Percentiles rank a stretch among this genome's conserved stretches.
phyloP scores from a whole-genome alignment of 1,140 invertebrate genomes.

The Drosophila teissieri region DNA sequence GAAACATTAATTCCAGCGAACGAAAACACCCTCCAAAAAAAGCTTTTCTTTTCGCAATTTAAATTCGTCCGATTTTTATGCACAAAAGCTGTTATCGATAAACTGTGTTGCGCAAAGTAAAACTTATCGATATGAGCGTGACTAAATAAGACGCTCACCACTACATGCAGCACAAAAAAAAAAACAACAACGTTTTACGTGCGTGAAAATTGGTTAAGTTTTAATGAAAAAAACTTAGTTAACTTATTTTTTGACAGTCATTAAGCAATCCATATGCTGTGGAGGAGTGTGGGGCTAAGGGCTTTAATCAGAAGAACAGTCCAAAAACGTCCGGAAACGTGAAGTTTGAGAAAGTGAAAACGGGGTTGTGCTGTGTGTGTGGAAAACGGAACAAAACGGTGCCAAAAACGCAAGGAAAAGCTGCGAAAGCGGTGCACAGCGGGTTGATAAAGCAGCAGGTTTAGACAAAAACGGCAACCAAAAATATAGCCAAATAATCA shows the following conservation, averaged over 20 bases:
- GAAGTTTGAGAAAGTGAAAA: constrained; percentile 65
- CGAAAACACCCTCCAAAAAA: constrained; percentile 32
- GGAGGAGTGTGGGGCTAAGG: constrained; percentile 16
- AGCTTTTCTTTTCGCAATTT: constrained; percentile 23
- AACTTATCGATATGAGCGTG: constrained; percentile 44
- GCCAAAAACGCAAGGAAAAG: constrained; percentile 48
- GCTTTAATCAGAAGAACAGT: constrained; percentile 22
- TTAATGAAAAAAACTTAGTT: constrained; percentile 64
- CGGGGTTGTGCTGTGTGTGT: constrained; percentile 22
- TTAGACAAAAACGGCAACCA: constrained; percentile 12
- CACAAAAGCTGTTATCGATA: constrained; percentile 6
- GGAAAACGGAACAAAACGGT: constrained; percentile 52
- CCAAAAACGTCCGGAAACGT: constrained; percentile 28
- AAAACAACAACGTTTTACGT: constrained; percentile 65
- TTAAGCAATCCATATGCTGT: constrained; percentile 56
- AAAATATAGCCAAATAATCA: constrained; percentile 7
- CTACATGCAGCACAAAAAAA: constrained; percentile 35
- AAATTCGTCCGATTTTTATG: constrained; percentile 8
- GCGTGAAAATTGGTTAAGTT: constrained; percentile 80
- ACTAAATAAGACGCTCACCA: constrained; percentile 43
- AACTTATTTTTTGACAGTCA: constrained; percentile 1
- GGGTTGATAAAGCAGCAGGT: constrained; percentile 21
- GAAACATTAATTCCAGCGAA: constrained; percentile 50
- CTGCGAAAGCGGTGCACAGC: constrained; percentile 6
- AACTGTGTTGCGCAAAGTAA: constrained; percentile 21